Conservation (phyloP, 2,113 vertebrate genomes). For the Sylvilagus bachmani region DNA sequence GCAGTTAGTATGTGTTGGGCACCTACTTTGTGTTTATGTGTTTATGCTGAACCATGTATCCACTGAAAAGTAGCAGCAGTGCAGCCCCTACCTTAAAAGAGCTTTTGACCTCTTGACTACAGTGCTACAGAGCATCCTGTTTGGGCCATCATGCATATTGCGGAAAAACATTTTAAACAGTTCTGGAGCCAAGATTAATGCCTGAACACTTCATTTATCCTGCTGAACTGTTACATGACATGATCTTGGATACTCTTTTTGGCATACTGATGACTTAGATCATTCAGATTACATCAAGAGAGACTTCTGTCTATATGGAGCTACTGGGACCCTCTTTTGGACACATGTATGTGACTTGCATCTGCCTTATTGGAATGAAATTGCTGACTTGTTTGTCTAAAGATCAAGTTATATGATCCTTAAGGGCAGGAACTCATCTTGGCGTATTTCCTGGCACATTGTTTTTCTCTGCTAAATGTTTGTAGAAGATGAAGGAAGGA, state of each 20-base stretch:
- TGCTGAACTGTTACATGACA: background rate
- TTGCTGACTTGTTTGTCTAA: constrained; percentile 21
- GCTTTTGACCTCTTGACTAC: background rate
- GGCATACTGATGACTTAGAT: background rate
- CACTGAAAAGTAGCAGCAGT: background rate
- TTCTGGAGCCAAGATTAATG: background rate
- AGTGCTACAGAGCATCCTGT: background rate
- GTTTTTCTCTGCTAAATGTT: constrained; percentile 1
- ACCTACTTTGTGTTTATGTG: background rate
- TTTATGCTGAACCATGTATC: background rate
- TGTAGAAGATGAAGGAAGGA: background rate
- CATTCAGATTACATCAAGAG: constrained; percentile 9
- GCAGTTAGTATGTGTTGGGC: background rate
- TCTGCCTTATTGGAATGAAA: background rate
- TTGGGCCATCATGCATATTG: background rate
- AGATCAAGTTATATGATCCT: background rate
- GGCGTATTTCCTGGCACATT: background rate
- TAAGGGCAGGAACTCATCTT: background rate
- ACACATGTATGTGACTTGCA: background rate
- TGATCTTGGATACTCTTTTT: constrained; percentile 42
- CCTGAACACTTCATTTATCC: background rate
- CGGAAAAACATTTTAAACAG: constrained; percentile 24
- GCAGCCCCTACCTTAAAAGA: constrained; percentile 33
- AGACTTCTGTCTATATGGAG: background rate
- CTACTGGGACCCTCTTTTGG: background rate